phyloP scores from a whole-genome alignment of 1,140 invertebrate species.

The Gryllus bimaculatus region DNA sequence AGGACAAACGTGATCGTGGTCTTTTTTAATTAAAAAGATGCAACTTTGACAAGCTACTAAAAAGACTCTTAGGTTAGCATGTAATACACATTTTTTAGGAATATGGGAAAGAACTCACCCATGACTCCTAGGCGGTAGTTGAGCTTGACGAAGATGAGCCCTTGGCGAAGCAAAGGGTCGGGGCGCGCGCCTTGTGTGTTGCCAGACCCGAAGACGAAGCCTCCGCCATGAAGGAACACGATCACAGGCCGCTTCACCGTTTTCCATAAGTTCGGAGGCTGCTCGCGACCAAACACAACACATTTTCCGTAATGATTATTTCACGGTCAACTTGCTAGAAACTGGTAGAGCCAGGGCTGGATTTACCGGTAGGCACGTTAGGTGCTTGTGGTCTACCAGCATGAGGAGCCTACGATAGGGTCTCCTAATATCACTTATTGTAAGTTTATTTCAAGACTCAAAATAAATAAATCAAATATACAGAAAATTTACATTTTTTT shows the following conservation, averaged over 20 bases:
- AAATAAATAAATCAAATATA: too few species aligned
- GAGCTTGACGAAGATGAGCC: constrained; percentile 55
- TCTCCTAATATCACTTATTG: too few species aligned
- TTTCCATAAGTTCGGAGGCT: too few species aligned
- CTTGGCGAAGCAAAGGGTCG: constrained; percentile 51
- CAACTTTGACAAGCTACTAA: neutral
- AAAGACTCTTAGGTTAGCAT: neutral
- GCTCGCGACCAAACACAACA: too few species aligned
- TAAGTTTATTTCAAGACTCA: too few species aligned
- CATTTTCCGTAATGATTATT: too few species aligned
- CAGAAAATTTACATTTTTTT: too few species aligned
- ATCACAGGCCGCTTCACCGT: constrained; percentile 38
- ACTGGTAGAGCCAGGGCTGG: too few species aligned
- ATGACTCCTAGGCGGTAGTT: constrained; percentile 55
- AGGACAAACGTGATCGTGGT: neutral
- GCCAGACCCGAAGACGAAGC: constrained; percentile 44
- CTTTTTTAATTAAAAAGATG: neutral
- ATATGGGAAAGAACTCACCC: neutral
- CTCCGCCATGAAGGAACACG: constrained; percentile 56
- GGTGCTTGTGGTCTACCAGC: too few species aligned
- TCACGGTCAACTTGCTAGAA: too few species aligned
- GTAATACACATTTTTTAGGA: neutral
- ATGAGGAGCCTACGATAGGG: too few species aligned
- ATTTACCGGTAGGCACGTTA: too few species aligned
- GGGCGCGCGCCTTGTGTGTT: constrained; percentile 41